Evolutionary conservation across 2,797 vertebrate genomes (phyloP), one percentile per base, ranked within the genome.

Genomic region (Apogon hyalosoma): DNA sequence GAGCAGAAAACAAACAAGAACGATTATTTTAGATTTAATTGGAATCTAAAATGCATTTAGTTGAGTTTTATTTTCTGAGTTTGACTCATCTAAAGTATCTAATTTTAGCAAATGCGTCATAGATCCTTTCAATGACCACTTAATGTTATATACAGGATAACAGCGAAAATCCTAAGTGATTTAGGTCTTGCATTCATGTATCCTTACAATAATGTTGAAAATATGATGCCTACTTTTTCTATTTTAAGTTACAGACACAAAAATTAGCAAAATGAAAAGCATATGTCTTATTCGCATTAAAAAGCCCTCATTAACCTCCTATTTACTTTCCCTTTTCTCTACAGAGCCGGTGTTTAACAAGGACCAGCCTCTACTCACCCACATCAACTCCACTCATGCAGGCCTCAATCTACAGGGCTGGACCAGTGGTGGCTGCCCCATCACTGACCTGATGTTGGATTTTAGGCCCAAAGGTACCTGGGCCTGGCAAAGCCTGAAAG

Each of bases 351-450:
- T 97, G 85, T 99, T 99, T 89, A 98, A 97, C 90, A 98, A 97
- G 90, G 98, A 99, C 83, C 97, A 98, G 88, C 97, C 97, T 14
- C 95, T 99, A 72, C 96, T 99, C 90, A 99, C 96, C 11, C 97
- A 99, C 92, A 96, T 99, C 92, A 99, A 98, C 94, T 96, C 97
- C 82, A 98, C 96, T 0, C 97, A 99, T 0, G 97, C 97, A n/a
- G 91, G 97, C 12, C 94, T 99, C 58, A 98, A 98, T 92, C 94
- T 99, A 77, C 97, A 97, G 89, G 98, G 98, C 87, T 99, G 97
- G 97, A 97, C 94, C 85, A 98, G 96, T 0, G 98, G 98, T 0
- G 98, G 98, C 74, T 99, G 98, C 87, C 98, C 97, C 63, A 98
- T 99, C 92, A 96, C 95, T 0, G 95, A 95, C 86, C 89, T 99